phyloP scores from a whole-genome alignment of 37 sponge, comb jelly and placozoan genomes.

The Diacarnus erythraeanus region DNA sequence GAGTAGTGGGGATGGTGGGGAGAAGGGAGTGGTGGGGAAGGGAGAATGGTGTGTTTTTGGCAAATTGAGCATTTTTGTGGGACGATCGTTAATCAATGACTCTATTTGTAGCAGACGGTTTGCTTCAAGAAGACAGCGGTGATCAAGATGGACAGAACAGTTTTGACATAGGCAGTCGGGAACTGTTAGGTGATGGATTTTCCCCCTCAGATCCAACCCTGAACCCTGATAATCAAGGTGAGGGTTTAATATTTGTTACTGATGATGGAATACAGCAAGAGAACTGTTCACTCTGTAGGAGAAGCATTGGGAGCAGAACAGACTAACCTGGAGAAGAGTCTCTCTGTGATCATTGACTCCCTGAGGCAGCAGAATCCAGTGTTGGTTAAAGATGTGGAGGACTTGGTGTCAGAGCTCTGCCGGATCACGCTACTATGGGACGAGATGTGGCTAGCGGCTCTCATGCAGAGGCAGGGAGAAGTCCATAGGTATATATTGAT shows the following conservation, averaged over 20 bases:
- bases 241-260: not conserved
- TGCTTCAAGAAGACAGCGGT: constrained; percentile 6
- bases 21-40: not conserved
- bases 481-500: constrained; percentile 74
- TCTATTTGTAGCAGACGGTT: not conserved
- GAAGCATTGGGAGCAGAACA: constrained; percentile 52
- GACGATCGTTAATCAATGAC: not conserved
- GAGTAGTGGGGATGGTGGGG: too few relatives aligned
- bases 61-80: not conserved
- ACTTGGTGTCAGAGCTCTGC: constrained; percentile 82
- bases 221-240: constrained; percentile 1
- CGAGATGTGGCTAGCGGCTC: constrained; percentile 93
- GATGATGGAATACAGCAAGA: not conserved
- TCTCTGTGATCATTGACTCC: constrained; percentile 79
- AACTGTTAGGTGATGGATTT: constrained; percentile 40
- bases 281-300: constrained; percentile 1
- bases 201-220: constrained; percentile 52
- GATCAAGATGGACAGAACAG: constrained; percentile 26
- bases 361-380: constrained; percentile 57
- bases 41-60: not conserved
- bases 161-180: constrained; percentile 56
- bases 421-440: constrained; percentile 93
- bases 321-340: constrained; percentile 78
- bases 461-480: constrained; percentile 88
- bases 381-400: constrained; percentile 77